Conservation (phyloP, 2,888 invertebrate species). For the Neuroscelio doddi region DNA sequence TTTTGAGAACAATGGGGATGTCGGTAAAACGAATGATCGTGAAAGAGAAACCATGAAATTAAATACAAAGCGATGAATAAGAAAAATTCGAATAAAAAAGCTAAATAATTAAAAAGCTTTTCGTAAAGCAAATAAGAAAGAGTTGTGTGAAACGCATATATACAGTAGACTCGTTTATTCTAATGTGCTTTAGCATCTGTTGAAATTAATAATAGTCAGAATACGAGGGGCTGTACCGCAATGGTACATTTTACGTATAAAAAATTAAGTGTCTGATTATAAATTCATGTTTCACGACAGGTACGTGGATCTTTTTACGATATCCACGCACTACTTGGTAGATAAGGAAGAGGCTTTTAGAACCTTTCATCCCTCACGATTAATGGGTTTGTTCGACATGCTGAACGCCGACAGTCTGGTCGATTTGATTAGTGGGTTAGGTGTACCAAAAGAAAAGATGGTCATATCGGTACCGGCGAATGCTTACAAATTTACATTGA, state of each 20-base stretch:
- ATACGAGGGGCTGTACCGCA: too few relatives aligned
- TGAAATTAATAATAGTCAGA: too few relatives aligned
- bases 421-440: conserved; percentile 81
- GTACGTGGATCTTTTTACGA: conserved; percentile 79
- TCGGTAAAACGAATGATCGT: conserved; percentile 12
- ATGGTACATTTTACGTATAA: too few relatives aligned
- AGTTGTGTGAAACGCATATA: too few relatives aligned
- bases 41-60: conserved; percentile 32
- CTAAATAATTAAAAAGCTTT: too few relatives aligned
- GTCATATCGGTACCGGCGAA: conserved; percentile 82
- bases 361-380: conserved; percentile 82
- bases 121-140: too few relatives aligned
- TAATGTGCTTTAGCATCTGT: too few relatives aligned
- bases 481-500: conserved; percentile 79
- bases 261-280: too few relatives aligned
- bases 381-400: conserved; percentile 85
- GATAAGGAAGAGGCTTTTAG: conserved; percentile 76
- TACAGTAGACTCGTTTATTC: too few relatives aligned
- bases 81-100: conserved; percentile 13
- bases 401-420: conserved; percentile 85
- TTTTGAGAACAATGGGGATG: conserved; percentile 34
- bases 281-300: too few relatives aligned
- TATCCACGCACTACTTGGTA: conserved; percentile 80
- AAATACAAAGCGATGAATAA: conserved; percentile 10
- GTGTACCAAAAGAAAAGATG: conserved; percentile 81